These are phyloP conservation scores for Perca flavescens DNA, from an alignment of 2,113 vertebrate species.

Conservation along the genomic window DNA sequence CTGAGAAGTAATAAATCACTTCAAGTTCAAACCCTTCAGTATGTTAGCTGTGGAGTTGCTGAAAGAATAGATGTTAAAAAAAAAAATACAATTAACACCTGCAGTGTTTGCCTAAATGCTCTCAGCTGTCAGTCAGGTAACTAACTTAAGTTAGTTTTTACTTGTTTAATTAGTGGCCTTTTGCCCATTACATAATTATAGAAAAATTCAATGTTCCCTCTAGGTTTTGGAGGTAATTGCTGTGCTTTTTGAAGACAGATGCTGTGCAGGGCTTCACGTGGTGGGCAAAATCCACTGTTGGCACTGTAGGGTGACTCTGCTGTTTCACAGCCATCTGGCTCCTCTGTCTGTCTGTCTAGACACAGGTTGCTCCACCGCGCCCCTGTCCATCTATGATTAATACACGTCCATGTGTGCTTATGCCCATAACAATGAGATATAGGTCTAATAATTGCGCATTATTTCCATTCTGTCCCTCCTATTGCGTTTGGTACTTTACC, in stretches of 20 bases:
- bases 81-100: background rate
- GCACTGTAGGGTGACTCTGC: constrained; percentile 50
- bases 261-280: constrained; percentile 38
- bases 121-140: background rate
- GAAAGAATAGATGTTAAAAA: background rate
- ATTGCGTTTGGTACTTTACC: background rate
- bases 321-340: constrained; percentile 72
- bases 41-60: background rate
- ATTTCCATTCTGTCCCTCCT: background rate
- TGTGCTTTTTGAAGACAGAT: constrained; percentile 45
- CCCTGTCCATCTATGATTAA: constrained; percentile 33
- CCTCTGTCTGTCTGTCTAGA: constrained; percentile 47
- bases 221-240: constrained; percentile 33
- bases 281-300: constrained; percentile 46
- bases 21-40: background rate
- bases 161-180: constrained; percentile 29
- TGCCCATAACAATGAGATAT: constrained; percentile 3
- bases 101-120: constrained; percentile 1
- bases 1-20: background rate
- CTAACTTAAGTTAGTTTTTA: constrained; percentile 1
- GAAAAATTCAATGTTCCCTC: constrained; percentile 9
- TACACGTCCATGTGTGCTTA: constrained; percentile 9
- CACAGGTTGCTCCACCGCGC: constrained; percentile 19
- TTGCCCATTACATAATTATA: constrained; percentile 15
- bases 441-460: constrained; percentile 1